Conservation (phyloP, 2,113 vertebrate species). For the Thryonomys swinderianus region DNA sequence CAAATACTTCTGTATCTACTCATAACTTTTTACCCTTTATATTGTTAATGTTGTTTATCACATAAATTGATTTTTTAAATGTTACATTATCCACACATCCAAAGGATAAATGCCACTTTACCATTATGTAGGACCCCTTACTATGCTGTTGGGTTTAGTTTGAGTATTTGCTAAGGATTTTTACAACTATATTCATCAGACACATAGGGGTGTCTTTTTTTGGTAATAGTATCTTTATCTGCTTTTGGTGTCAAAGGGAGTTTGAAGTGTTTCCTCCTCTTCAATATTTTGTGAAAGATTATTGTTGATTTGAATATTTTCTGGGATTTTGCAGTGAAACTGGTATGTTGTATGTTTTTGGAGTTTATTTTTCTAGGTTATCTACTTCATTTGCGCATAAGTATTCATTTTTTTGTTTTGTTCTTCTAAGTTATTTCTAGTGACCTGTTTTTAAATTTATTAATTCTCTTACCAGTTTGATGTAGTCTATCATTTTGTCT, state of each 20-base stretch:
- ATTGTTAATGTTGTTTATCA: not conserved
- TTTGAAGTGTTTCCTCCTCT: not conserved
- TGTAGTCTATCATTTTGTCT: not conserved
- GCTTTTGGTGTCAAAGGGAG: not conserved
- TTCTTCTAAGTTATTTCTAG: not conserved
- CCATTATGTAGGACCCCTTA: not conserved
- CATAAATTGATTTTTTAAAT: not conserved
- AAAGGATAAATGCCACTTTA: not conserved
- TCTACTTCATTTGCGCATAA: not conserved
- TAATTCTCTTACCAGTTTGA: not conserved
- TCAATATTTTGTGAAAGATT: not conserved
- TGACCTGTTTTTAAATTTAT: not conserved
- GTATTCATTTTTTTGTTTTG: not conserved
- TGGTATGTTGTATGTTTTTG: not conserved
- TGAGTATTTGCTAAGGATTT: not conserved
- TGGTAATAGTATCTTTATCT: not conserved
- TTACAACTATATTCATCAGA: not conserved
- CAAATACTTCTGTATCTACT: not conserved
- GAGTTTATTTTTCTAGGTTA: not conserved
- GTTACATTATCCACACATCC: not conserved
- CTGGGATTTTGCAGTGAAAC: not conserved
- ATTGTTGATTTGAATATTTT: not conserved
- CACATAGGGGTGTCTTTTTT: not conserved
- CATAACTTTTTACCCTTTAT: not conserved
- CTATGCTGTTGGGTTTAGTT: not conserved